Evolutionary conservation across 2,797 vertebrate species (phyloP).

Genomic region (Oophaga sylvatica): DNA sequence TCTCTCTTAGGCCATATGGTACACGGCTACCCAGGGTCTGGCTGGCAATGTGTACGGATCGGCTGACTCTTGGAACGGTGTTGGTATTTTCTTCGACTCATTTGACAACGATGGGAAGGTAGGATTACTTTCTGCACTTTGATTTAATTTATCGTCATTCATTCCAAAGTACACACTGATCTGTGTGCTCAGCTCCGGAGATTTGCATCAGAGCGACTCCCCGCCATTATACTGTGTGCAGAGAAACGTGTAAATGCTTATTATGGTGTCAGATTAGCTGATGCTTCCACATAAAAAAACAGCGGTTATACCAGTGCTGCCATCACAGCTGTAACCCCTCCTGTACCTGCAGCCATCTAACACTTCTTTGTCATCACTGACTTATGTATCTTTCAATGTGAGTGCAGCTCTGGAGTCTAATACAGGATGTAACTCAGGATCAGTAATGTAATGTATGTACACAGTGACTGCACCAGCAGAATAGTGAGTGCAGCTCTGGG

Average conservation of each 20-base stretch:
- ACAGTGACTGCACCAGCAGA: no score
- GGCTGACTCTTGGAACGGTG: constrained; percentile 89
- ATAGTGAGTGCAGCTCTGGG: no score
- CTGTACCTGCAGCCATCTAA: neutral
- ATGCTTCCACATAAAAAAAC: neutral
- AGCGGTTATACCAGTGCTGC: neutral
- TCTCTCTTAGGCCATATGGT: constrained; percentile 88
- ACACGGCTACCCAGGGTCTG: constrained; percentile 84
- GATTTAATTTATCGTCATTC: neutral
- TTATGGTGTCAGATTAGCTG: neutral
- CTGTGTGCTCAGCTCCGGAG: neutral
- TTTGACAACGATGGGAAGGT: constrained; percentile 99
- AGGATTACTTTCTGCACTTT: constrained; percentile 59
- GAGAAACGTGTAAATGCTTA: no score
- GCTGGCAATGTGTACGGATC: constrained; percentile 94
- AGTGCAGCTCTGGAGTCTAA: no score
- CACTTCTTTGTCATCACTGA: neutral
- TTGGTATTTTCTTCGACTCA: constrained; percentile 96
- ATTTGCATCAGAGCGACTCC: neutral
- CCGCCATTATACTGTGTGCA: neutral
- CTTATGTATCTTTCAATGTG: no score
- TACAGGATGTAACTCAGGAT: no score
- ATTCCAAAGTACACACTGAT: neutral
- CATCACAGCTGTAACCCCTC: neutral
- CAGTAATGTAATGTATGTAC: no score